phyloP scores from a whole-genome alignment of 1,140 invertebrate genomes.

The Glossosoma conforme region DNA sequence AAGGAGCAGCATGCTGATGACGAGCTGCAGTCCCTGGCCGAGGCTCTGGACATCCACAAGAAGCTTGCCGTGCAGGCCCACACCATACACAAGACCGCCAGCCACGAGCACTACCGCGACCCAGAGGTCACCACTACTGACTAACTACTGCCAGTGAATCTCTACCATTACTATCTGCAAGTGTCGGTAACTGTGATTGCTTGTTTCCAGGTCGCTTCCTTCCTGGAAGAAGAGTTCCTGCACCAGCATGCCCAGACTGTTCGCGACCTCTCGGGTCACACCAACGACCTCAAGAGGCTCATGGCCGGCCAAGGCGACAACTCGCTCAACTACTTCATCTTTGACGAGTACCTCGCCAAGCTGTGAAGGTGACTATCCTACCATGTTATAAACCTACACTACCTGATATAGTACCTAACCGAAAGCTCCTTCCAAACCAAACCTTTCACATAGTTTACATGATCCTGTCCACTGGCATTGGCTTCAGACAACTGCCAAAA shows the following conservation, averaged over 20 bases:
- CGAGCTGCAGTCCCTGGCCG: conserved; percentile 66
- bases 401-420: too few species aligned
- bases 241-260: conserved; percentile 61
- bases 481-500: too few species aligned
- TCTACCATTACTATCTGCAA: not conserved
- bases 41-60: conserved; percentile 70
- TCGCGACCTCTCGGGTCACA: conserved; percentile 64
- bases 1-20: conserved; percentile 42
- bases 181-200: not conserved
- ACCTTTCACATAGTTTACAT: too few species aligned
- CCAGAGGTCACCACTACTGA: conserved; percentile 50
- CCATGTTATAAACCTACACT: too few species aligned
- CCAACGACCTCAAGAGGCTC: conserved; percentile 64
- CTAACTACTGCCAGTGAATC: not conserved
- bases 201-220: conserved; percentile 56
- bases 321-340: conserved; percentile 63
- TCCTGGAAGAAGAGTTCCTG: conserved; percentile 70
- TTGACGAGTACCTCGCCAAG: conserved; percentile 66
- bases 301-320: conserved; percentile 53
- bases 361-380: too few species aligned
- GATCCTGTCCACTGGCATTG: too few species aligned
- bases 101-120: conserved; percentile 52
- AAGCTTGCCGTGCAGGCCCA: conserved; percentile 61
- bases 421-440: too few species aligned
- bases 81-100: conserved; percentile 57